Evolutionary conservation across 1,140 invertebrate genomes (phyloP).

Genomic region (Galendromus occidentalis): DNA sequence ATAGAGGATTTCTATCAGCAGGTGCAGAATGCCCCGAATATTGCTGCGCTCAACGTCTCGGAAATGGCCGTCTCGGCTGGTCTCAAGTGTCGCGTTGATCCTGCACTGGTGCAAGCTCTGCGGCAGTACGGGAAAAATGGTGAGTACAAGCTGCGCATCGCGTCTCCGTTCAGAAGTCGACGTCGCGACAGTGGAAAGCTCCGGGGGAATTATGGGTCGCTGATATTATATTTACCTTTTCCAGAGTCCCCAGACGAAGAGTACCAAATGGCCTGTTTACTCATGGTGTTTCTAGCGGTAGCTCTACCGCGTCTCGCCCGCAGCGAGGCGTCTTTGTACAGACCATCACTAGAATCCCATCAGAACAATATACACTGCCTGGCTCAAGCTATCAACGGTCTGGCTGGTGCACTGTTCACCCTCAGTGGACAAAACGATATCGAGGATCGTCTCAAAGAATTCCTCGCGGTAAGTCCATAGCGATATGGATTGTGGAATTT

Average conservation of each 20-base stretch:
- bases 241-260: constrained; percentile 63
- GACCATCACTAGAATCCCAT: constrained; percentile 75
- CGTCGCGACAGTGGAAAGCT: neutral
- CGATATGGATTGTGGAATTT: constrained; percentile 12
- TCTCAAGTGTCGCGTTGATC: constrained; percentile 76
- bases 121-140: constrained; percentile 53
- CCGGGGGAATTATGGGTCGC: neutral
- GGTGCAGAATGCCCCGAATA: constrained; percentile 42
- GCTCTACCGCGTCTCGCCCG: constrained; percentile 88
- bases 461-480: constrained; percentile 48
- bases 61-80: constrained; percentile 95
- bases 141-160: constrained; percentile 20
- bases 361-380: constrained; percentile 96
- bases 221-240: constrained; percentile 8
- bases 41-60: constrained; percentile 45
- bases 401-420: constrained; percentile 88
- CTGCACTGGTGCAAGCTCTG: constrained; percentile 67
- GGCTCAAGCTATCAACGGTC: constrained; percentile 82
- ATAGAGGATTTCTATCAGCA: constrained; percentile 85
- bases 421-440: constrained; percentile 85
- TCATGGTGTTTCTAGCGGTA: constrained; percentile 97
- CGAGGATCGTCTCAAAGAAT: constrained; percentile 93
- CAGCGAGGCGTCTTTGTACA: constrained; percentile 66
- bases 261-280: constrained; percentile 73
- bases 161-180: too few relatives aligned